A percentile compares a stretch with the other conserved stretches of the same genome.
These are phyloP conservation scores for Trididemnum miniatum DNA, from an alignment of 23 tunicate genomes.

Conservation along the genomic window DNA sequence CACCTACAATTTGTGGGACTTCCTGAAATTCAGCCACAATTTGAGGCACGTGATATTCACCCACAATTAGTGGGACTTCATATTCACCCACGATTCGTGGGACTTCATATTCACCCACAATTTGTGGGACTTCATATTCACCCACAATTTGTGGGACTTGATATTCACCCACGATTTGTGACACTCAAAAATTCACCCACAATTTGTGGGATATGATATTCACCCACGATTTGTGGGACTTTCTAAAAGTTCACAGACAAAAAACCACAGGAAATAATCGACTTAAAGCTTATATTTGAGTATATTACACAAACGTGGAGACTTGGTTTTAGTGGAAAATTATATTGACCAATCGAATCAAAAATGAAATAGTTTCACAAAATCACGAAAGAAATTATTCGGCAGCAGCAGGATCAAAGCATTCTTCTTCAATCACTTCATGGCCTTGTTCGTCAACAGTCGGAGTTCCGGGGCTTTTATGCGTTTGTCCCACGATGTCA, in stretches of 20 bases:
- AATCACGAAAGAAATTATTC: neutral
- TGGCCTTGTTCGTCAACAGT: constrained; percentile 27
- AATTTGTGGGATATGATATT: no score
- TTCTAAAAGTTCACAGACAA: no score
- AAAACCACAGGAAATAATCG: no score
- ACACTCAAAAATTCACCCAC: neutral
- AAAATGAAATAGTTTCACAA: neutral
- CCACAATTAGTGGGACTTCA: constrained; percentile 1
- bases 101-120: constrained; percentile 5
- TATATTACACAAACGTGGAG: no score
- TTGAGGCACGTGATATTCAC: neutral
- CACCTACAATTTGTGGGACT: neutral
- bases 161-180: neutral
- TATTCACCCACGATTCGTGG: constrained; percentile 8
- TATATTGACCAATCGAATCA: no score
- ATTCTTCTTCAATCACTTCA: neutral
- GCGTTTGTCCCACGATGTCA: neutral
- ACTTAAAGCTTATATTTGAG: no score
- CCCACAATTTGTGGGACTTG: neutral
- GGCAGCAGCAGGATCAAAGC: neutral
- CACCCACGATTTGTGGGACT: no score
- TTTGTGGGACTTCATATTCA: neutral
- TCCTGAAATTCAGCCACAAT: constrained; percentile 1
- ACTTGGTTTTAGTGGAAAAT: no score
- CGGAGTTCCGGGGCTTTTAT: constrained; percentile 41